These are phyloP conservation scores for Drosophila jambulina DNA, from an alignment of 1,140 invertebrate genomes.

Conservation along the genomic window DNA sequence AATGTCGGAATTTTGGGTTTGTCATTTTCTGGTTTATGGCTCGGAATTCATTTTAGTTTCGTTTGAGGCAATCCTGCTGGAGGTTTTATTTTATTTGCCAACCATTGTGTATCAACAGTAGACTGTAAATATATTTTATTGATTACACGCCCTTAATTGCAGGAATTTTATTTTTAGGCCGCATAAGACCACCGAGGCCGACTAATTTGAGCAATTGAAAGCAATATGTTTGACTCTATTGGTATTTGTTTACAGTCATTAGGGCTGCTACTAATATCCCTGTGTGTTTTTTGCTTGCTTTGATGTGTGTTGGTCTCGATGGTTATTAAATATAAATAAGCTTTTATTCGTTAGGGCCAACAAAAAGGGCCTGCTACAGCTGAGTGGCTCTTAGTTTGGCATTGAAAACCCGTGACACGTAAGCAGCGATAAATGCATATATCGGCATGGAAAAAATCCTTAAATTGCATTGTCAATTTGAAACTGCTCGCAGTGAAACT, in stretches of 20 bases:
- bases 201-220: slow-evolving; percentile 13
- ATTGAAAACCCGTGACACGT: slow-evolving; percentile 13
- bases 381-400: slow-evolving; percentile 10
- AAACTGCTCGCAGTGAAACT: background rate
- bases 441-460: background rate
- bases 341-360: background rate
- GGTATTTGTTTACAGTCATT: slow-evolving; percentile 4
- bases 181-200: background rate
- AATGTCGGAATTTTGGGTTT: slow-evolving; percentile 64
- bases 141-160: slow-evolving; percentile 6
- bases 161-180: background rate
- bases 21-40: slow-evolving; percentile 63
- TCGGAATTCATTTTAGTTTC: slow-evolving; percentile 39
- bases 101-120: background rate
- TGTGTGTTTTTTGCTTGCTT: slow-evolving; percentile 13
- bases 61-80: slow-evolving; percentile 36
- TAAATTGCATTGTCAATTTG: slow-evolving; percentile 28
- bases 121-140: slow-evolving; percentile 3
- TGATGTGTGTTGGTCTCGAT: background rate
- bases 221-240: background rate
- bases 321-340: slow-evolving; percentile 28
- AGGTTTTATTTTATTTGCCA: slow-evolving; percentile 23
- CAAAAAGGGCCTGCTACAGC: background rate
- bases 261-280: background rate
- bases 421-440: slow-evolving; percentile 24